Base-by-base conservation (phyloP, 2,888 invertebrate genomes). In the Ophion obscuratus region DNA sequence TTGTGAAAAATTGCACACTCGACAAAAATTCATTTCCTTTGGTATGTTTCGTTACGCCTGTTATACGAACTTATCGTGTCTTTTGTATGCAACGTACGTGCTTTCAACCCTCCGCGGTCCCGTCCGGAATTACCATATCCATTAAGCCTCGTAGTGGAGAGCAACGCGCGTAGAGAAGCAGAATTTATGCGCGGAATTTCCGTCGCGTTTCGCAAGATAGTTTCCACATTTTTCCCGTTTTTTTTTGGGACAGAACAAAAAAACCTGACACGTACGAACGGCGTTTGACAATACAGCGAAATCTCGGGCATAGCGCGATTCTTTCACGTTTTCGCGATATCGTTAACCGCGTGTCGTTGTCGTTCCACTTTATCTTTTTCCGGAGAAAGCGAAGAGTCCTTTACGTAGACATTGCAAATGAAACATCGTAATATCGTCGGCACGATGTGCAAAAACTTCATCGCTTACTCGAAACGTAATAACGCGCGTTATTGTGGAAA, bases 41-140 rank as follows among this genome's bases (percentile, higher is more conserved):
- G 27, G n/a, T 59, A 2, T 47, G 36, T 75, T 74, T 24, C 47
- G 11, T 24, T 17, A 78, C 10, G 4, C 17, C n/a, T 11, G 9
- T 44, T 14, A 17, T 17, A 17, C 2, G 9, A 59, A 64, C 20
- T 77, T 66, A 82, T 53, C 57, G 57, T 24, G 31, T 71, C 44
- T 81, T 84, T 71, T 47, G 64, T 84, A 53, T 75, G 79, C 84
- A 75, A 66, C 11, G 31, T 36, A 62, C 24, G 61, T 14, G 27
- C 24, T 73, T 78, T 67, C 61, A 57, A 71, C 17, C 5, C 20
- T 47, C 17, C 31, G 66, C 36, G n/a, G 67, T 64, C 62, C 61
- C 53, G 24, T 17, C n/a, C 71, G 53, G 6, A 31, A 77, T 84
- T 81, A 73, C 68, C 78, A 79, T 74, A 74, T 68, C 61, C 64